Percentiles rank a stretch among this genome's conserved stretches.
Evolutionary conservation across 2,113 vertebrate species (phyloP).

Genomic region (Oncorhynchus tshawytscha): DNA sequence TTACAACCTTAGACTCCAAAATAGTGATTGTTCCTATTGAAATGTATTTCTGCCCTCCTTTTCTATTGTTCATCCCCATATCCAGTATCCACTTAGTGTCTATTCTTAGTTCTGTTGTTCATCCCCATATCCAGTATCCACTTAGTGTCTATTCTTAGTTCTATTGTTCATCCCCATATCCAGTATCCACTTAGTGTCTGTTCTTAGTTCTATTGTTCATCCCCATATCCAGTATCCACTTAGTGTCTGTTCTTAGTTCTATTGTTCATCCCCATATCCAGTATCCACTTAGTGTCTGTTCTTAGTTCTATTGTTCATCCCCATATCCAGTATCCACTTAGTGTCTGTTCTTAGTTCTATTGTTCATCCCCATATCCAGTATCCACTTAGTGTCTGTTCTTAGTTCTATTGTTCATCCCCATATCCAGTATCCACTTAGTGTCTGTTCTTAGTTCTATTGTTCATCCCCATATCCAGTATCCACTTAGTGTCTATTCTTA

Average conservation of each 20-base stretch:
- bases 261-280: slow-evolving; percentile 55
- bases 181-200: slow-evolving; percentile 63
- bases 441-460: slow-evolving; percentile 68
- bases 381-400: slow-evolving; percentile 68
- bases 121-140: slow-evolving; percentile 56
- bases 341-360: slow-evolving; percentile 66
- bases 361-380: slow-evolving; percentile 56
- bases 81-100: slow-evolving; percentile 62
- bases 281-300: slow-evolving; percentile 68
- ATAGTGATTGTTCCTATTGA: no score
- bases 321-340: slow-evolving; percentile 61
- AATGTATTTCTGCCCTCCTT: background rate
- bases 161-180: slow-evolving; percentile 55
- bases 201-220: slow-evolving; percentile 64
- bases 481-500: slow-evolving; percentile 67
- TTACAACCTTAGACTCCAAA: no score
- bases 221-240: slow-evolving; percentile 60
- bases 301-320: slow-evolving; percentile 58
- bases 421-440: slow-evolving; percentile 61
- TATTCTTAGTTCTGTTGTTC: slow-evolving; percentile 68
- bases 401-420: slow-evolving; percentile 51
- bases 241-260: slow-evolving; percentile 64
- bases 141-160: slow-evolving; percentile 67
- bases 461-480: slow-evolving; percentile 57
- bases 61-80: slow-evolving; percentile 49